Base-by-base conservation (phyloP, 2,113 vertebrate species). In the Burhinus bistriatus region DNA sequence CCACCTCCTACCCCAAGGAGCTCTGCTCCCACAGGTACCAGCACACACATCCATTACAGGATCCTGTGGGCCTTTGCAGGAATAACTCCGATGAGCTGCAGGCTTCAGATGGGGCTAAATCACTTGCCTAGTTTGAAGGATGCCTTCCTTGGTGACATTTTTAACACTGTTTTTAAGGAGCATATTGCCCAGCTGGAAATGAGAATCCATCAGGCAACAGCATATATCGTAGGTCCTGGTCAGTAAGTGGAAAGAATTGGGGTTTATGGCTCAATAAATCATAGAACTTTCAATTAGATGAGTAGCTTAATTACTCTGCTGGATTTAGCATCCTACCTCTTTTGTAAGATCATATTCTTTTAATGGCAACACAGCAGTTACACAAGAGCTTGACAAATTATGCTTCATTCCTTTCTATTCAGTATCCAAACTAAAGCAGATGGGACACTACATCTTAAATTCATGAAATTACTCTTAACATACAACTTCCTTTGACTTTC, bases 221-320 rank as follows among this genome's bases (percentile, higher is more conserved):
- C 96, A 97, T 87, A 90, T 90, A 95, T 92, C 57, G 94, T 62
- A 95, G 96, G 96, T 95, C 91, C 95, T 93, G 97, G 96, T 97
- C 97, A 96, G 96, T 96, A 96, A 97, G 94, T 97, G 95, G 96
- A 96, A 95, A 97, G 96, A 97, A 97, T 97, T 95, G 95, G 95
- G 93, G 95, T 97, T 97, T 97, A 97, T 96, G 90, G 95, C 93
- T 90, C 89, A 95, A 96, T 97, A 97, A 96, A 96, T 97, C 95
- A 96, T 66, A 85, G 87, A 95, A 36, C 94, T 95, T 94, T 96
- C 96, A 97, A 95, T 95, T 97, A 97, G 94, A 96, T 94, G 93
- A 97, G 94, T 93, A 93, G 93, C 93, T 97, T 97, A 97, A 97
- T 96, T 96, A 97, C 94, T 92, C 62, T 16, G 14, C 94, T 95